Percentiles rank a stretch among this genome's conserved stretches.
phyloP scores from a whole-genome alignment of 1,140 invertebrate species.

The Sycophaga agraensis region DNA sequence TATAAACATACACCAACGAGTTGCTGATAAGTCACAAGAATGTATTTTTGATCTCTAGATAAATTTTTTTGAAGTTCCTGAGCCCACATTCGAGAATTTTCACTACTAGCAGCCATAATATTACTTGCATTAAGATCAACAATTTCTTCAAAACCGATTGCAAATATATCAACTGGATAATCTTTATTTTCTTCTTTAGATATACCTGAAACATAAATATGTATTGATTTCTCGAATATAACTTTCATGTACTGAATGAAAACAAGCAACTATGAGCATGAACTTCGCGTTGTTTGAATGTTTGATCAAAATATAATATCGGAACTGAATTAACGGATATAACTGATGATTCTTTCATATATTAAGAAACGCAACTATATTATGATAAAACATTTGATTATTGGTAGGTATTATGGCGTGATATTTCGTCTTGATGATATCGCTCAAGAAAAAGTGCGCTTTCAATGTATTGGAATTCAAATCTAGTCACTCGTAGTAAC shows the following conservation, averaged over 20 bases:
- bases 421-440: too few relatives aligned
- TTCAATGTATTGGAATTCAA: too few relatives aligned
- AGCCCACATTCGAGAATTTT: conserved; percentile 95
- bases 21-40: conserved; percentile 92
- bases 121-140: conserved; percentile 98
- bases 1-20: conserved; percentile 97
- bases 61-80: conserved; percentile 92
- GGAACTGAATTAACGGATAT: too few relatives aligned
- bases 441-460: too few relatives aligned
- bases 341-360: too few relatives aligned
- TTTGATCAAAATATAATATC: too few relatives aligned
- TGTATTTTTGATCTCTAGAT: conserved; percentile 85
- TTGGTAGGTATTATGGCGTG: too few relatives aligned
- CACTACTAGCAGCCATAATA: conserved; percentile 94
- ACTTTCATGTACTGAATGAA: neutral
- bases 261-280: too few relatives aligned
- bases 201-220: conserved; percentile 2
- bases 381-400: too few relatives aligned
- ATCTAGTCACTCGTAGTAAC: too few relatives aligned
- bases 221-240: neutral
- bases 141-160: conserved; percentile 99
- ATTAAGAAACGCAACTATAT: too few relatives aligned
- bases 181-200: conserved; percentile 47
- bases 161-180: conserved; percentile 87
- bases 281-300: too few relatives aligned